Evolutionary conservation across 64 coral and sea anemone species (phyloP), one percentile per base, ranked within the genome.

Genomic region (Acropora tenuis): DNA sequence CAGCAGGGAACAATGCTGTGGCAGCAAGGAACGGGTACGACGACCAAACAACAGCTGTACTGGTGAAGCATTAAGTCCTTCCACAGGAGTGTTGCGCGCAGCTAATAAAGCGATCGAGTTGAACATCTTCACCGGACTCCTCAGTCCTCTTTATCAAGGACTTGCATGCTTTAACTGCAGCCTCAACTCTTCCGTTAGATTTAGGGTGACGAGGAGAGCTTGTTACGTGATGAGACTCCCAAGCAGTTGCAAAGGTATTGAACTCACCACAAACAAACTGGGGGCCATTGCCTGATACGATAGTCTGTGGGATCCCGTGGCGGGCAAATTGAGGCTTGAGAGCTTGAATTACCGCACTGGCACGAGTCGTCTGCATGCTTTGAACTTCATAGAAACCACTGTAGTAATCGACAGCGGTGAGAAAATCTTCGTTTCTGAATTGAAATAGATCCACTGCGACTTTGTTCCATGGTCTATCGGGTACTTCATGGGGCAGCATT

Each of bases 401-500:
- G 30, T 53, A 76, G 48, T 72, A 93, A 50, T 88, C 77, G 83
- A 48, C 81, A 16, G 75, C 52, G 15, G 83, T 30, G 8, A 82
- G 45, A 75, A 88, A 88, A 11, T 78, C 47, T 43, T n/a, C n/a
- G n/a, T n/a, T n/a, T n/a, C n/a, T n/a, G n/a, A n/a, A n/a, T n/a
- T n/a, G n/a, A n/a, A n/a, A n/a, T n/a, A n/a, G n/a, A n/a, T n/a
- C n/a, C n/a, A 74, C 67, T 17, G 53, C 82, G 5, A 85, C 80
- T 50, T 77, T 86, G 7, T 41, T 19, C 88, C 80, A 84, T 17
- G n/a, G 93, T 67, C 46, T 17, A 4, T n/a, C n/a, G 4, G 80
- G 93, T 30, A 94, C 73, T 48, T 86, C 53, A 78, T 89, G 79
- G 30, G 65, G 40, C 69, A 50, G 69, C 20, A 89, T 72, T 69